Evolutionary conservation across 2,113 vertebrate species (phyloP), one percentile per base, ranked within the genome.

Genomic region (Herpailurus yagouaroundi): DNA sequence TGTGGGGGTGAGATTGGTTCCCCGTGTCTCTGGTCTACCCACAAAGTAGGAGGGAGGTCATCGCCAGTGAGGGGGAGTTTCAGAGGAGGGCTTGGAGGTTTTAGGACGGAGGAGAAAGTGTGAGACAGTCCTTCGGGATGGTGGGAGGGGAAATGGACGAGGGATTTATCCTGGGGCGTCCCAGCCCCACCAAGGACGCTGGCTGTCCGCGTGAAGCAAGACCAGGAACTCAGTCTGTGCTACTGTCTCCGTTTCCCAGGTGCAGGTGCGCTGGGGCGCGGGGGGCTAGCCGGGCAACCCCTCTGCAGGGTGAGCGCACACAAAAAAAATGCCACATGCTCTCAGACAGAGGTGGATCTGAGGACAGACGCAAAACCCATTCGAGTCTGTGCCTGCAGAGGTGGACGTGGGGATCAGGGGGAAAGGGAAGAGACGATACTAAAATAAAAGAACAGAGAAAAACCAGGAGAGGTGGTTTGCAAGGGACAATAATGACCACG

Each of bases 401-500:
- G 15, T 5, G 1, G 19, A 25, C 9, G 8, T 45, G 74, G 27
- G 41, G 18, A 80, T 15, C 33, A 48, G 38, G 60, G 86, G 33
- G 29, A 64, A 5, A 0, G 52, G 7, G 27, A 48, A 77, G 48
- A 81, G 36, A 27, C 11, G 45, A 31, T 1, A 21, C 19, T 3
- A 66, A n/a, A 38, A 19, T 25, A 38, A 71, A 31, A 3, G 3
- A 27, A 38, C 25, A 25, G 4, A 23, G 18, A 63, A 12, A 4
- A 19, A 38, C 50, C 15, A 21, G 10, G 19, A 66, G 29, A 27
- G 21, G 29, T 18, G 79, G 12, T 50, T 69, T 33, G 23, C 16
- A 1, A 52, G 41, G 31, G n/a, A 9, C 71, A 0, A 0, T 7
- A 0, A 13, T 0, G 18, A 14, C 64, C 4, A 14, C 0, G 0